Conservation (phyloP, 2,888 invertebrate species). For the Noctua janthina region DNA sequence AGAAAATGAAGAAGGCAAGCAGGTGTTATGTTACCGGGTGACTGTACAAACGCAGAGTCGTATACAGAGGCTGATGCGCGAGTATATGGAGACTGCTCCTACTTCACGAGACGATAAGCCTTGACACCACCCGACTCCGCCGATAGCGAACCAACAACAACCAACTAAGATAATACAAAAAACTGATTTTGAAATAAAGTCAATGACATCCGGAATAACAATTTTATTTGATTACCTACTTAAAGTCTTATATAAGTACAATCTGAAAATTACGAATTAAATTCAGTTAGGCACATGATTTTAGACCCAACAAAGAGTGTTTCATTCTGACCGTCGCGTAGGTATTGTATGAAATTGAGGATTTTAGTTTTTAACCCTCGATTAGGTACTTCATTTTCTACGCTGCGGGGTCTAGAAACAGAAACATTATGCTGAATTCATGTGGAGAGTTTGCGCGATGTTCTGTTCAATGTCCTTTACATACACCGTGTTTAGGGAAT, state of each 20-base stretch:
- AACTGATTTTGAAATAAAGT: slow-evolving; percentile 17
- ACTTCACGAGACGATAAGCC: background rate
- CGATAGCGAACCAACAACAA: background rate
- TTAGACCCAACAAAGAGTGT: background rate
- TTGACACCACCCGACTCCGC: slow-evolving; percentile 15
- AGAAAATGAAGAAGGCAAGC: slow-evolving; percentile 77
- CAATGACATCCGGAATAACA: slow-evolving; percentile 1
- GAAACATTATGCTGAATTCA: background rate
- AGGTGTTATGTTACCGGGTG: slow-evolving; percentile 83
- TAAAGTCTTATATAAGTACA: too few relatives aligned
- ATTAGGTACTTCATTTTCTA: background rate
- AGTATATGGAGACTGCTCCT: slow-evolving; percentile 60
- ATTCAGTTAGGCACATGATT: background rate
- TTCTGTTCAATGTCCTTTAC: background rate
- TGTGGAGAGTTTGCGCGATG: background rate
- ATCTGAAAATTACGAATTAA: background rate
- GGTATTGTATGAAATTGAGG: background rate
- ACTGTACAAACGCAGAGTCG: slow-evolving; percentile 83
- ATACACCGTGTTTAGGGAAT: background rate
- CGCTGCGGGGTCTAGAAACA: background rate
- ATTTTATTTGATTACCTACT: background rate
- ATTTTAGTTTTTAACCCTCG: background rate
- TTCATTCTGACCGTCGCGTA: background rate
- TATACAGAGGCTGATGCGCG: slow-evolving; percentile 75
- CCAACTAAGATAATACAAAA: slow-evolving; percentile 1